Percentiles rank a stretch among this genome's conserved stretches.
Conservation (phyloP, 2,888 invertebrate genomes). For the Hypomecis atomaria region DNA sequence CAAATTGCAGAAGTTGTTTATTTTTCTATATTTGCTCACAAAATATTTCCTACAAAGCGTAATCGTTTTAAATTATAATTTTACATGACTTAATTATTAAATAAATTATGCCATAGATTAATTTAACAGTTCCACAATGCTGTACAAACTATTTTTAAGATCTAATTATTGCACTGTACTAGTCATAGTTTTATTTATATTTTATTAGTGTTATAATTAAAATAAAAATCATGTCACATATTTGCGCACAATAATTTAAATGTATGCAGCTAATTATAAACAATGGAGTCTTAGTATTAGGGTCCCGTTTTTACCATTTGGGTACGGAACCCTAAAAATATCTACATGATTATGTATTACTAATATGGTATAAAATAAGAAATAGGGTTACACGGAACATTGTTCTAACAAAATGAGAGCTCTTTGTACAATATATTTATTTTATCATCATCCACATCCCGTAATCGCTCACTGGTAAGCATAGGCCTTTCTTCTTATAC, state of each 20-base stretch:
- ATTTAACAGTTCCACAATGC: conserved; percentile 44
- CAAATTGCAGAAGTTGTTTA: no score
- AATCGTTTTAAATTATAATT: neutral
- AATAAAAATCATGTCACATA: conserved; percentile 37
- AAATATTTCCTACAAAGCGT: neutral
- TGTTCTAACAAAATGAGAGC: no score
- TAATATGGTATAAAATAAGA: no score
- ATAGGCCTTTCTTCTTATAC: no score
- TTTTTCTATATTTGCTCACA: no score
- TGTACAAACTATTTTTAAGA: conserved; percentile 58
- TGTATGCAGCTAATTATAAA: conserved; percentile 33
- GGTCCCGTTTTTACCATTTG: no score
- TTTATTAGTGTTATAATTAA: conserved; percentile 35
- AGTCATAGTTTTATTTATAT: conserved; percentile 56
- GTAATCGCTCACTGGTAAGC: no score
- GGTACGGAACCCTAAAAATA: no score
- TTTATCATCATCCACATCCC: no score
- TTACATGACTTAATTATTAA: neutral
- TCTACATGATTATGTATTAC: conserved; percentile 1
- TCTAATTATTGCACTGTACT: conserved; percentile 52
- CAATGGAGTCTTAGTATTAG: no score
- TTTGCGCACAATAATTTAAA: conserved; percentile 41
- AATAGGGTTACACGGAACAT: no score
- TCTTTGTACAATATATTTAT: no score
- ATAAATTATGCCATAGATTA: conserved; percentile 28